phyloP scores from a whole-genome alignment of 2,797 vertebrate genomes.

The Schizopygopsis pylzovi region DNA sequence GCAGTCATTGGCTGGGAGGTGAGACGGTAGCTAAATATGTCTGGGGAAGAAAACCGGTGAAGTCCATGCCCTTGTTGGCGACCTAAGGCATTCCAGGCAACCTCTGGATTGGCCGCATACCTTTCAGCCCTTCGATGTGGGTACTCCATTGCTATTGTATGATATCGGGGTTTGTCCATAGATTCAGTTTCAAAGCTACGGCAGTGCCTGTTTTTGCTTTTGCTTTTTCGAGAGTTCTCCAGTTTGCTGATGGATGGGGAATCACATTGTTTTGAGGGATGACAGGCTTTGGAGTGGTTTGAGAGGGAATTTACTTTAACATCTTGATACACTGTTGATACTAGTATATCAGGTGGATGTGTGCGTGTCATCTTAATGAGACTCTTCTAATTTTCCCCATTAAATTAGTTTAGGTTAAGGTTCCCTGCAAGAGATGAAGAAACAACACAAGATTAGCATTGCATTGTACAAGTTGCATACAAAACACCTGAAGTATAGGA shows the following conservation, averaged over 20 bases:
- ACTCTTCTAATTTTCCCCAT: conserved; percentile 83
- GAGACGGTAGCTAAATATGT: conserved; percentile 79
- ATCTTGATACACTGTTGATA: conserved; percentile 93
- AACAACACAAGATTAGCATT: conserved; percentile 57
- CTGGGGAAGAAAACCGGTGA: conserved; percentile 80
- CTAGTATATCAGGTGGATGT: conserved; percentile 93
- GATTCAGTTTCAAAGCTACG: conserved; percentile 89
- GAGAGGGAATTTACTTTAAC: conserved; percentile 87
- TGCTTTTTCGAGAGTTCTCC: conserved; percentile 80
- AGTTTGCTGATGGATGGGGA: conserved; percentile 79
- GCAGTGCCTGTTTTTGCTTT: conserved; percentile 89
- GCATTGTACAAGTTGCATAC: background rate
- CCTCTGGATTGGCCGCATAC: conserved; percentile 77
- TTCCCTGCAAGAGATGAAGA: conserved; percentile 67
- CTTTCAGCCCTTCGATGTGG: conserved; percentile 76
- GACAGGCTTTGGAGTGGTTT: conserved; percentile 74
- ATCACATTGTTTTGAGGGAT: conserved; percentile 86
- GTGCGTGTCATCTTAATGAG: conserved; percentile 99
- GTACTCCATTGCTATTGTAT: conserved; percentile 79
- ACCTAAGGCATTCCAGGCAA: conserved; percentile 77
- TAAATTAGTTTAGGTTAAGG: conserved; percentile 80
- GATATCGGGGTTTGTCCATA: conserved; percentile 80
- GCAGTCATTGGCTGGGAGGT: conserved; percentile 71
- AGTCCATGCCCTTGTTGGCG: conserved; percentile 75
- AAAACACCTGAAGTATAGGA: background rate